Conservation (phyloP, 2,888 invertebrate genomes). For the Lochmaea capreae region DNA sequence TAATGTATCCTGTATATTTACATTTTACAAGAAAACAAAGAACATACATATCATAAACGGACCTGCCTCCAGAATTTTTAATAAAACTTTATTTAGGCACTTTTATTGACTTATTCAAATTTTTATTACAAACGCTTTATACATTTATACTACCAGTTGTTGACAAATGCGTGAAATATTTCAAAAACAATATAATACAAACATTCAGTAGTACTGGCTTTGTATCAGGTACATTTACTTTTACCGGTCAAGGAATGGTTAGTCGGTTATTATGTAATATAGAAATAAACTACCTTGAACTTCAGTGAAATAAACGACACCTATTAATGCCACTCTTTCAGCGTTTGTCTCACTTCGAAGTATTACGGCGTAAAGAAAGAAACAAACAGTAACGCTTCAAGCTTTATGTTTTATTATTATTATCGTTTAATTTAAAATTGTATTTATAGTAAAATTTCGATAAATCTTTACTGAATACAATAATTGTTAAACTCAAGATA, state of each 20-base stretch:
- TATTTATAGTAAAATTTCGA: too few relatives aligned
- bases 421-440: too few relatives aligned
- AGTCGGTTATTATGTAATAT: slow-evolving; percentile 11
- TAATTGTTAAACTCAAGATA: too few relatives aligned
- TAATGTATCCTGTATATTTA: too few relatives aligned
- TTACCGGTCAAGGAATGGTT: slow-evolving; percentile 12
- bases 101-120: background rate
- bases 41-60: too few relatives aligned
- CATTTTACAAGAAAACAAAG: too few relatives aligned
- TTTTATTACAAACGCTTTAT: background rate
- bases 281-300: slow-evolving; percentile 30
- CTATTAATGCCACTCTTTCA: background rate
- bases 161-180: background rate
- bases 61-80: too few relatives aligned
- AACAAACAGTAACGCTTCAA: too few relatives aligned
- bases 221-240: background rate
- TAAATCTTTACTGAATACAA: too few relatives aligned
- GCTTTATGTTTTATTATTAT: too few relatives aligned
- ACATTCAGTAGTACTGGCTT: background rate
- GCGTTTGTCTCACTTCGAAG: background rate
- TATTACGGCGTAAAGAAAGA: background rate
- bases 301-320: slow-evolving; percentile 4
- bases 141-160: background rate
- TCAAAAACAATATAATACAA: background rate
- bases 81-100: too few relatives aligned